These are phyloP conservation scores for Octodonta nipae DNA, from an alignment of 2,888 invertebrate genomes.

Conservation along the genomic window DNA sequence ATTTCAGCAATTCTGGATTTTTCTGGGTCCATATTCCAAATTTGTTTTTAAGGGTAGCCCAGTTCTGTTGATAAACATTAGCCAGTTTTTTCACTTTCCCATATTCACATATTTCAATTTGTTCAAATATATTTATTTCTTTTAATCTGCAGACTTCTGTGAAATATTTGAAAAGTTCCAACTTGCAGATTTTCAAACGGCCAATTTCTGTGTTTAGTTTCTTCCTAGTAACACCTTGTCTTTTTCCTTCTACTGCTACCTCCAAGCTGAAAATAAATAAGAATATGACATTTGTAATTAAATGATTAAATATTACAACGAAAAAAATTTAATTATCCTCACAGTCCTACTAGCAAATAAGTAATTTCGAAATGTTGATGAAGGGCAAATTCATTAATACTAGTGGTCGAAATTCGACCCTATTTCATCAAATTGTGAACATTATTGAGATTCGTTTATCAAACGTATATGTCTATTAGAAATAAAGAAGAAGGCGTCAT, in stretches of 20 bases:
- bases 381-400: too few relatives aligned
- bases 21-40: background rate
- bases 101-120: background rate
- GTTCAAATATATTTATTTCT: too few relatives aligned
- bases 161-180: constrained; percentile 27
- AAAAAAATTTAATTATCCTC: too few relatives aligned
- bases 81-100: background rate
- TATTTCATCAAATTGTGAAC: too few relatives aligned
- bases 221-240: constrained; percentile 66
- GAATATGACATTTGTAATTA: too few relatives aligned
- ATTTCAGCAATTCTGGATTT: background rate
- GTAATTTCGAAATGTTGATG: too few relatives aligned
- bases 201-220: constrained; percentile 30
- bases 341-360: too few relatives aligned
- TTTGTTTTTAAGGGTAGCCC: background rate
- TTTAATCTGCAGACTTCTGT: constrained; percentile 14
- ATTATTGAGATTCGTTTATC: too few relatives aligned
- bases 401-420: too few relatives aligned
- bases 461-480: too few relatives aligned
- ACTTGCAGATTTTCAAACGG: constrained; percentile 37
- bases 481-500: too few relatives aligned
- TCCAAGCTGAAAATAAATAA: constrained; percentile 42
- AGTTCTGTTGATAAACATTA: background rate
- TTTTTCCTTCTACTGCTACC: constrained; percentile 63
- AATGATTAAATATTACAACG: too few relatives aligned